Evolutionary conservation across 2,797 vertebrate species (phyloP), one percentile per base, ranked within the genome.

Genomic region (Balearica regulorum): DNA sequence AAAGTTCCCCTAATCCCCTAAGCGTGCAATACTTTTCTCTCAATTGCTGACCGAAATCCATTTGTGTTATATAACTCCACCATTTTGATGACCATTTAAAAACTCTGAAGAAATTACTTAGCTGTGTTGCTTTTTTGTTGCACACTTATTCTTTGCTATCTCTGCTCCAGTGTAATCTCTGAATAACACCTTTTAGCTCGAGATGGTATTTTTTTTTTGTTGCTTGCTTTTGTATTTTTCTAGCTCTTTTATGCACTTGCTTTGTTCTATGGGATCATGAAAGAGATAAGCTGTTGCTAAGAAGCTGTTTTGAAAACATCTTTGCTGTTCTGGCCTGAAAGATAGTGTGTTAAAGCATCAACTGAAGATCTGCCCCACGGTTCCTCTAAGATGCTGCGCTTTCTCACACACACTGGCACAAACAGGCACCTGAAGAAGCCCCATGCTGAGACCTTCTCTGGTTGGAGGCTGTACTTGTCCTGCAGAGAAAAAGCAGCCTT

Each of bases 1-100:
- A 26, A 75, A 41, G 25, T 41, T 90, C 31, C 29, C 41, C 72
- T 71, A 57, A 41, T 80, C 24, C 16, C 43, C 43, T n/a, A 24
- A 20, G 0, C 35, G 28, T 90, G 24, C 26, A 53, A 28, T 70
- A 12, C 7, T 29, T 43, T 75, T 54, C 28, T 77, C 31, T 77
- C 53, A 1, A 0, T 58, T 5, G 1, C 44, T 68, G 62, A 20
- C 69, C 3, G 2, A 15, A 76, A 61, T 18, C 68, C 24, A 10
- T 53, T 54, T 66, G 26, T 80, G 18, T 88, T 71, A 11, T 37
- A 16, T 16, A 76, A 55, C 41, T 71, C 46, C 26, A 70, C 7
- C 15, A 16, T 75, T 93, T 61, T 94, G 35, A 60, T 91, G 68
- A 51, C 46, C 15, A 24, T 58, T 87, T 75, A 18, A 83, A 86